These are phyloP conservation scores for Dasypogon diadema DNA, from an alignment of 2,888 invertebrate genomes.

Conservation along the genomic window DNA sequence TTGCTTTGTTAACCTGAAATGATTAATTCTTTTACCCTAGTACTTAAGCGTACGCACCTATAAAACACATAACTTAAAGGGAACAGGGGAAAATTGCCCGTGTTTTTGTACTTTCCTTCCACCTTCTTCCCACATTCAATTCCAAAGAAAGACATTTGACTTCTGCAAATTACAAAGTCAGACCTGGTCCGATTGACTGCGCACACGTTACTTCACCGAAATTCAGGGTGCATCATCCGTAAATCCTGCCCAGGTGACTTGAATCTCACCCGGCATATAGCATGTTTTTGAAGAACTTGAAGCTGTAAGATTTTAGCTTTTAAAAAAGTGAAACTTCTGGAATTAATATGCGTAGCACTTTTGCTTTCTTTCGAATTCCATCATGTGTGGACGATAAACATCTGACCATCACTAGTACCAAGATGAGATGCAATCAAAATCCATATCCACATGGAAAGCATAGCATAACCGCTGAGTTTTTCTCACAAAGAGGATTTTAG, in stretches of 20 bases:
- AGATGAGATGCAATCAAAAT: not conserved
- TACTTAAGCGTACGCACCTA: no score
- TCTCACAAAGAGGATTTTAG: not conserved
- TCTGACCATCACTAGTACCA: not conserved
- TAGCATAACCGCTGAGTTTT: not conserved
- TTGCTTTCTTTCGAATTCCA: not conserved
- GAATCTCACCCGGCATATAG: slow-evolving; percentile 10
- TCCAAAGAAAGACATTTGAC: slow-evolving; percentile 2
- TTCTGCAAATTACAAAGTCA: slow-evolving; percentile 26
- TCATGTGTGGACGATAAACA: not conserved
- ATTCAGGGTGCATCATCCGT: slow-evolving; percentile 51
- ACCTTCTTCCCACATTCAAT: not conserved
- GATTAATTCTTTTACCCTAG: not conserved
- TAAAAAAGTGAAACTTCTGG: slow-evolving; percentile 34
- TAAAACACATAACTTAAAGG: no score
- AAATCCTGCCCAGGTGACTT: slow-evolving; percentile 51
- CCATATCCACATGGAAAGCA: not conserved
- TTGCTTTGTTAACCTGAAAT: no score
- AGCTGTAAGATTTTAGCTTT: not conserved
- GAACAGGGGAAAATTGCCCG: no score
- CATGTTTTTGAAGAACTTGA: slow-evolving; percentile 1
- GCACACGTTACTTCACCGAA: slow-evolving; percentile 38
- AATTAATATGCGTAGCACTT: not conserved
- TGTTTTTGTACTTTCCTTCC: not conserved
- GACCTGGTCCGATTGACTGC: slow-evolving; percentile 17